phyloP scores from a whole-genome alignment of 2,888 invertebrate genomes.

The Meiosimyza platycephala region DNA sequence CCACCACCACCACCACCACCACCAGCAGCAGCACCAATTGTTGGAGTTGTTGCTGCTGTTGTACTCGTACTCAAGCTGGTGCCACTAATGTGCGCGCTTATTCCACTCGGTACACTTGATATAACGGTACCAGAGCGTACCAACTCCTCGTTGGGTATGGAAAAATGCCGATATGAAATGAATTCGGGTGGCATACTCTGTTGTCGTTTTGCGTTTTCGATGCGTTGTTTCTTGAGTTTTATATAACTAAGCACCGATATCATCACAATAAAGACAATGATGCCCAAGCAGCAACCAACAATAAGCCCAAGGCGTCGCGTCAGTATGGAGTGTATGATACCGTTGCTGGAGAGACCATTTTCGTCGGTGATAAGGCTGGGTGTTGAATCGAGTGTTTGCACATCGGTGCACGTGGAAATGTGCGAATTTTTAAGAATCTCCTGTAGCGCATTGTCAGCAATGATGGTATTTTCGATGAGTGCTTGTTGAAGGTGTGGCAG shows the following conservation, averaged over 20 bases:
- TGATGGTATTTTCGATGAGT: constrained; percentile 70
- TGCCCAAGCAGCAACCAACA: constrained; percentile 87
- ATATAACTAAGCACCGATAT: constrained; percentile 87
- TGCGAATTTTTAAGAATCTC: constrained; percentile 76
- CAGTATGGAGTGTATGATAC: constrained; percentile 80
- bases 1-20: constrained; percentile 40
- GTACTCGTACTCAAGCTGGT: constrained; percentile 62
- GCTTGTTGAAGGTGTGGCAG: constrained; percentile 48
- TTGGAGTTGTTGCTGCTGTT: constrained; percentile 57
- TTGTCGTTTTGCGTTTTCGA: constrained; percentile 76
- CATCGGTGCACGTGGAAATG: constrained; percentile 81
- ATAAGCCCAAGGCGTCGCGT: constrained; percentile 86
- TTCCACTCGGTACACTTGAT: constrained; percentile 65
- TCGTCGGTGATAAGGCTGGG: constrained; percentile 72
- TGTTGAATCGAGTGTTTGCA: constrained; percentile 79
- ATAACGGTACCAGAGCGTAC: constrained; percentile 55
- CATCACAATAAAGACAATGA: constrained; percentile 85
- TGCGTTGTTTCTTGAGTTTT: constrained; percentile 84
- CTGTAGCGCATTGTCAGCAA: constrained; percentile 69
- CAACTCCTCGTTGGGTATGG: constrained; percentile 75
- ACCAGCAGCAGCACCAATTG: too few species aligned
- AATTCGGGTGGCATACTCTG: constrained; percentile 82
- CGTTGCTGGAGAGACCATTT: constrained; percentile 73
- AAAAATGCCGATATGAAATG: constrained; percentile 81
- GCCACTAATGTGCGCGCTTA: constrained; percentile 65